phyloP scores from a whole-genome alignment of 2,797 vertebrate genomes.

The Phalanger gymnotis region DNA sequence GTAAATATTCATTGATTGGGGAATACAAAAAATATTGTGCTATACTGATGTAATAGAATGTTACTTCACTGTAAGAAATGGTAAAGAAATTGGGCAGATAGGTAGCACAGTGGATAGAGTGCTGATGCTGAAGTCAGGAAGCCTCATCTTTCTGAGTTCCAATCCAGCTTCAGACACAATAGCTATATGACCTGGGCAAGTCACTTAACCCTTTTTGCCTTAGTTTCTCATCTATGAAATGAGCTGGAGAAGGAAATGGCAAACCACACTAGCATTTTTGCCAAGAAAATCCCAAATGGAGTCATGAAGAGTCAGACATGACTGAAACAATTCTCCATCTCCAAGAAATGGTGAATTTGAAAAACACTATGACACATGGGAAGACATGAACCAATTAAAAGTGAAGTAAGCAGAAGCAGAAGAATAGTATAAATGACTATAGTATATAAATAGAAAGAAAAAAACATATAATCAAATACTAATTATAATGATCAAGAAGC shows the following conservation, averaged over 20 bases:
- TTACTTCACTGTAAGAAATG: too few relatives aligned
- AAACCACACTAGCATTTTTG: too few relatives aligned
- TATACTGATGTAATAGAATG: background rate
- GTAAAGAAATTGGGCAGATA: background rate
- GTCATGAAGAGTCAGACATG: too few relatives aligned
- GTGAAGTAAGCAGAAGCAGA: background rate
- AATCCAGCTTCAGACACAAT: background rate
- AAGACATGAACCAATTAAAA: background rate
- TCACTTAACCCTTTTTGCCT: too few relatives aligned
- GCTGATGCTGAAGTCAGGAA: background rate
- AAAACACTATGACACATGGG: background rate
- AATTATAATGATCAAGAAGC: background rate
- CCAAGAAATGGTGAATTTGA: background rate
- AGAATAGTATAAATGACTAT: background rate
- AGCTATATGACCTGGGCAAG: background rate
- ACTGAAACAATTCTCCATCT: too few relatives aligned
- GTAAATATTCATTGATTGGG: background rate
- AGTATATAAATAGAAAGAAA: background rate
- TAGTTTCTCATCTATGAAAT: too few relatives aligned
- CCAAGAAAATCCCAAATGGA: too few relatives aligned
- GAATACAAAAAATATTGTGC: background rate
- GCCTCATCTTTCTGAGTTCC: background rate
- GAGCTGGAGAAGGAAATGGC: too few relatives aligned
- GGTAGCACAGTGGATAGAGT: background rate
- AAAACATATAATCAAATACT: background rate